Conservation (phyloP, 2,888 invertebrate species). For the Orthosia gothica region DNA sequence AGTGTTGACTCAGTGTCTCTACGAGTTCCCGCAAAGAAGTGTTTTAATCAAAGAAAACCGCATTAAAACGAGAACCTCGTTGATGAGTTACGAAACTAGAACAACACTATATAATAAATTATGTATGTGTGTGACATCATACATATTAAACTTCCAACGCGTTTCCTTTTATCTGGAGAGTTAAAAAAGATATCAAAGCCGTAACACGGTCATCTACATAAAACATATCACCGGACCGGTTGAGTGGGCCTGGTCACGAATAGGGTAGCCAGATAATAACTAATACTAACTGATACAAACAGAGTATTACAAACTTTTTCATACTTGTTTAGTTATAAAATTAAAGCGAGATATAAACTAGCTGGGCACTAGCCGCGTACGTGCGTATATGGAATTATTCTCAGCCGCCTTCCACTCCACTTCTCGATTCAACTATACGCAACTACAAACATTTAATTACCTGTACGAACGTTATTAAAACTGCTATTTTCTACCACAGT, state of each 20-base stretch:
- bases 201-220: conserved; percentile 21
- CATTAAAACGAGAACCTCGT: conserved; percentile 27
- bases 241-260: conserved; percentile 19
- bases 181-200: conserved; percentile 44
- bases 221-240: conserved; percentile 14
- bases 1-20: conserved; percentile 9
- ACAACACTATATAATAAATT: conserved; percentile 21
- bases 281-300: conserved; percentile 47
- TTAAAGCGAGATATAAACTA: conserved; percentile 70
- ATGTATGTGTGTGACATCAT: conserved; percentile 22
- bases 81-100: conserved; percentile 29
- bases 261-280: conserved; percentile 48
- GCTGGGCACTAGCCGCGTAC: conserved; percentile 50
- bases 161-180: conserved; percentile 27
- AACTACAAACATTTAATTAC: conserved; percentile 43
- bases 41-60: conserved; percentile 39
- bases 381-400: conserved; percentile 69
- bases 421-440: conserved; percentile 57
- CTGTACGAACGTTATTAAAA: conserved; percentile 23
- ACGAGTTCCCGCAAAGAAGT: conserved; percentile 16
- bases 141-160: conserved; percentile 16
- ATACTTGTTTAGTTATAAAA: conserved; percentile 56
- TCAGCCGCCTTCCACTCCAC: conserved; percentile 54
- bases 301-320: conserved; percentile 53
- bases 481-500: conserved; percentile 17